Conservation (phyloP, 30 jellyfish, hydroid and myxozoan species). For the Rhopilema esculentum region DNA sequence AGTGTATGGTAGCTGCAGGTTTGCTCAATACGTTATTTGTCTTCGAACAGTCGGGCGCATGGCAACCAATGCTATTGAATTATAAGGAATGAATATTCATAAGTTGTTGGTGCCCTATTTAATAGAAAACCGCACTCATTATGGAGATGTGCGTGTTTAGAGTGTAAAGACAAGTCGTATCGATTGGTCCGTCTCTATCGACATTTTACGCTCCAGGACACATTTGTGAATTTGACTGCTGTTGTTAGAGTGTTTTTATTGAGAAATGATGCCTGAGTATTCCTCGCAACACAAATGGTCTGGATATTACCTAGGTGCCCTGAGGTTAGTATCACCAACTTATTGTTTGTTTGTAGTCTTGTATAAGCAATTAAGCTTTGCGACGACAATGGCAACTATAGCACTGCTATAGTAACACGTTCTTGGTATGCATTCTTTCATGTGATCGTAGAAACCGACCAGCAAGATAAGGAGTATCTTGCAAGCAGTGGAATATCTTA, state of each 20-base stretch:
- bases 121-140: conserved; percentile 76
- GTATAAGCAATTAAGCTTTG: conserved; percentile 25
- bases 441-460: not conserved
- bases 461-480: not conserved
- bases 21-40: conserved; percentile 59
- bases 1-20: conserved; percentile 74
- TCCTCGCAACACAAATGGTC: conserved; percentile 87
- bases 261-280: conserved; percentile 87
- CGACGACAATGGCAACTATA: conserved; percentile 74
- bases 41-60: conserved; percentile 59
- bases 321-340: conserved; percentile 55
- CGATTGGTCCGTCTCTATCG: conserved; percentile 43
- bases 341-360: conserved; percentile 10
- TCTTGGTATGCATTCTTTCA: conserved; percentile 17
- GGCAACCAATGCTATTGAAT: conserved; percentile 79
- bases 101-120: conserved; percentile 83
- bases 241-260: conserved; percentile 13
- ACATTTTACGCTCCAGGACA: conserved; percentile 51
- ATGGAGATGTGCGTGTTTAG: conserved; percentile 69
- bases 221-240: conserved; percentile 5
- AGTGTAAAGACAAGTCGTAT: conserved; percentile 41
- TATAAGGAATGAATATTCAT: conserved; percentile 67
- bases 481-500: not conserved
- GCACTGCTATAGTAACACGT: conserved; percentile 81
- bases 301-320: conserved; percentile 75